phyloP scores from a whole-genome alignment of 2,888 invertebrate species.

The Meteorus cinctellus region DNA sequence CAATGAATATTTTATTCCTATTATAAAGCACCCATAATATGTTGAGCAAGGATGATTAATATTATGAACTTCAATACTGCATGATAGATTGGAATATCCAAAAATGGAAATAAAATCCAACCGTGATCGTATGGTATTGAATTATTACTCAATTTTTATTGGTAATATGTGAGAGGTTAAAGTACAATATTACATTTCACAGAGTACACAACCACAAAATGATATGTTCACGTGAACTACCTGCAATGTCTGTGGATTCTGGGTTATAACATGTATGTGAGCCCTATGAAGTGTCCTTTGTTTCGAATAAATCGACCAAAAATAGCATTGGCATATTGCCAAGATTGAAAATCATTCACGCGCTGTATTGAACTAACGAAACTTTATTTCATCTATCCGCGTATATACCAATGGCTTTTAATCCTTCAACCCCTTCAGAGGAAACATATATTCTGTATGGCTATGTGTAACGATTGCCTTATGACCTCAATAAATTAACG shows the following conservation, averaged over 20 bases:
- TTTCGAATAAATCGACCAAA: constrained; percentile 65
- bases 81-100: no score
- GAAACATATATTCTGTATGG: constrained; percentile 37
- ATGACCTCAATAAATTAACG: constrained; percentile 50
- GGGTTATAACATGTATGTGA: constrained; percentile 53
- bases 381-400: constrained; percentile 57
- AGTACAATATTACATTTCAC: neutral
- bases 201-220: neutral
- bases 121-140: no score
- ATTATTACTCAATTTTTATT: no score
- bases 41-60: no score
- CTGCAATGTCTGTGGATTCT: neutral
- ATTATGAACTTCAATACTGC: no score
- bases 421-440: constrained; percentile 36
- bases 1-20: no score
- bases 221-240: neutral
- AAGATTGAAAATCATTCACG: constrained; percentile 63
- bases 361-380: constrained; percentile 64
- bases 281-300: constrained; percentile 54
- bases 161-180: neutral
- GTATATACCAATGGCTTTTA: constrained; percentile 39
- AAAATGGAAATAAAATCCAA: no score
- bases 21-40: no score
- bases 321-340: constrained; percentile 59
- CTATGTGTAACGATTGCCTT: constrained; percentile 40